Conservation (phyloP, 2,888 invertebrate genomes). For the Xestia sexstrigata region DNA sequence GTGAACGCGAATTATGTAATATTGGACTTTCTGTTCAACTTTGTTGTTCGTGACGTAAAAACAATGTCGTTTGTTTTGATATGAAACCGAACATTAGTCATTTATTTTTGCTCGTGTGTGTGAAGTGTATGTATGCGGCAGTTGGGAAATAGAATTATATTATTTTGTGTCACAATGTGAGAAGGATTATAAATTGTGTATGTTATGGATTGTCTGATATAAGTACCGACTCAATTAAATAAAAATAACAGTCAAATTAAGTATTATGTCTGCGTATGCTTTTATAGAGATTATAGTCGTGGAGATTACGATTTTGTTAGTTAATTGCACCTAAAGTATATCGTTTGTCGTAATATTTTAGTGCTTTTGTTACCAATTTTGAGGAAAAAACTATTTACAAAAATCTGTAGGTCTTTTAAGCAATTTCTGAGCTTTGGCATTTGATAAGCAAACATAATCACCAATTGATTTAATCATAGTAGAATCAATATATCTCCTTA, state of each 20-base stretch:
- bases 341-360: neutral
- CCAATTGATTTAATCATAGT: neutral
- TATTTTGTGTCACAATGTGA: neutral
- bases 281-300: neutral
- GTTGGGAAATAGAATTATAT: neutral
- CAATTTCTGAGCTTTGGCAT: neutral
- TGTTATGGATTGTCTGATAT: neutral
- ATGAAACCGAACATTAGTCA: constrained; percentile 38
- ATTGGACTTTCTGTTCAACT: constrained; percentile 55
- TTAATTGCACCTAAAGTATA: neutral
- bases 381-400: neutral
- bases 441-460: neutral
- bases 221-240: neutral
- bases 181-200: neutral
- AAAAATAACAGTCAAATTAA: no score
- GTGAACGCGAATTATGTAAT: constrained; percentile 54
- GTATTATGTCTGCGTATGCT: neutral
- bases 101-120: constrained; percentile 22
- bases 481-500: neutral
- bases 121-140: neutral
- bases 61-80: constrained; percentile 46
- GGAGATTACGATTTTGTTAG: neutral
- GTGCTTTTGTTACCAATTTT: neutral
- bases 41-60: constrained; percentile 50
- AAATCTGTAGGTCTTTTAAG: neutral